Evolutionary conservation across 2,113 vertebrate genomes (phyloP).

Genomic region (Halichoerus grypus): DNA sequence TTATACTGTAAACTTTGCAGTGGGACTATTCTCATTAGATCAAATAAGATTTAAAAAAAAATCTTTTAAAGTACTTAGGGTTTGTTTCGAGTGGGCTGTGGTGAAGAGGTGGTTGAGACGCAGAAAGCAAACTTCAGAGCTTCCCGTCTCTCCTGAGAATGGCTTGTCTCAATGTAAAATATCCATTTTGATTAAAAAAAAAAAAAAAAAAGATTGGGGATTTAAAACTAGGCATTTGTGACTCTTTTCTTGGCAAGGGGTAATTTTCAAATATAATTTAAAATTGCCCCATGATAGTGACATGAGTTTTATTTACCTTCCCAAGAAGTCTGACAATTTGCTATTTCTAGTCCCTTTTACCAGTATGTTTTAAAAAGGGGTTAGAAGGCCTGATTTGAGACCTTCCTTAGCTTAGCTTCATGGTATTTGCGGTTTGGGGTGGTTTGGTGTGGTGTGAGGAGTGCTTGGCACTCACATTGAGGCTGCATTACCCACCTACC

Average conservation of each 20-base stretch:
- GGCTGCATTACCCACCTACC: not conserved
- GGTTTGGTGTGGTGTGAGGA: not conserved
- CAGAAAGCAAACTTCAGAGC: not conserved
- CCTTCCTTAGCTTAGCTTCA: not conserved
- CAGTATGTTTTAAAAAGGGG: conserved; percentile 14
- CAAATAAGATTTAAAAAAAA: not conserved
- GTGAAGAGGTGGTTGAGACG: not conserved
- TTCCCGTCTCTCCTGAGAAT: not conserved
- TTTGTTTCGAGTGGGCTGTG: not conserved
- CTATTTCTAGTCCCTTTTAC: not conserved
- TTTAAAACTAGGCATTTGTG: not conserved
- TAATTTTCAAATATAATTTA: conserved; percentile 13
- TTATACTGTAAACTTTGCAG: not conserved
- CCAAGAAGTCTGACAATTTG: not conserved
- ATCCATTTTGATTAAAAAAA: not conserved
- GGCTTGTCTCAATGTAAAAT: conserved; percentile 15
- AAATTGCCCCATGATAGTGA: not conserved
- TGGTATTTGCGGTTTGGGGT: not conserved
- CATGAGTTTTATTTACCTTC: conserved; percentile 1
- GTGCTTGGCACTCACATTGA: not conserved
- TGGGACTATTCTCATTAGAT: not conserved
- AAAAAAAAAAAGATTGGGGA: not conserved
- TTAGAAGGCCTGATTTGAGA: not conserved
- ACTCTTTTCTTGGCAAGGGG: not conserved
- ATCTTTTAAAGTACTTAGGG: not conserved